Conservation (phyloP, 2,888 invertebrate species). For the Athalia cordata region DNA sequence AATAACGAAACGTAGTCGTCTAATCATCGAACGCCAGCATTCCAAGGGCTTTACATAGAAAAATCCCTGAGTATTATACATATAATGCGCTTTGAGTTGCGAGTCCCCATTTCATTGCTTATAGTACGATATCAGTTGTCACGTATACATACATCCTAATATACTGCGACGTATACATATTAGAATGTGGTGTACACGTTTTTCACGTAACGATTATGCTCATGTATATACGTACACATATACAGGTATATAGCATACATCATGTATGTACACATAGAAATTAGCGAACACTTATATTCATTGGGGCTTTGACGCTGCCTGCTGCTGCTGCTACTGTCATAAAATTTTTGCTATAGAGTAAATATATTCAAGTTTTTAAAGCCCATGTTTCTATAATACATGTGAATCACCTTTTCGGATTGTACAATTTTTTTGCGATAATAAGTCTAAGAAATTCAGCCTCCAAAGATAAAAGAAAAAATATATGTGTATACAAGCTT, state of each 20-base stretch:
- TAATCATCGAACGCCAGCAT: not conserved
- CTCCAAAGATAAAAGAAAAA: too few species aligned
- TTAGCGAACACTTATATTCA: slow-evolving; percentile 6
- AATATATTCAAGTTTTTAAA: not conserved
- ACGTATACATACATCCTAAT: not conserved
- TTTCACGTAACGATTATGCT: slow-evolving; percentile 7
- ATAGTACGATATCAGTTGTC: slow-evolving; percentile 14
- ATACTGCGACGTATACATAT: not conserved
- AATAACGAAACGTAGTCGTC: too few species aligned
- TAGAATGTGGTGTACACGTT: too few species aligned
- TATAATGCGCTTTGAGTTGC: not conserved
- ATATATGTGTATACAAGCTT: not conserved
- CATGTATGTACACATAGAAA: not conserved
- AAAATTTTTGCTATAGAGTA: not conserved
- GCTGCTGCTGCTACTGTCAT: too few species aligned
- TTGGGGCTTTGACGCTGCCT: not conserved
- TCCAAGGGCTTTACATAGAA: not conserved
- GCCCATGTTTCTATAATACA: too few species aligned
- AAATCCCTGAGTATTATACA: slow-evolving; percentile 2
- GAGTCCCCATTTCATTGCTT: not conserved
- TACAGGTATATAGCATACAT: not conserved
- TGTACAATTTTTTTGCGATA: too few species aligned
- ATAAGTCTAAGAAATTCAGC: too few species aligned
- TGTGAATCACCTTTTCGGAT: not conserved
- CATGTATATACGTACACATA: not conserved